phyloP scores from a whole-genome alignment of 2,888 invertebrate genomes.

The Pseudococcus viburni region DNA sequence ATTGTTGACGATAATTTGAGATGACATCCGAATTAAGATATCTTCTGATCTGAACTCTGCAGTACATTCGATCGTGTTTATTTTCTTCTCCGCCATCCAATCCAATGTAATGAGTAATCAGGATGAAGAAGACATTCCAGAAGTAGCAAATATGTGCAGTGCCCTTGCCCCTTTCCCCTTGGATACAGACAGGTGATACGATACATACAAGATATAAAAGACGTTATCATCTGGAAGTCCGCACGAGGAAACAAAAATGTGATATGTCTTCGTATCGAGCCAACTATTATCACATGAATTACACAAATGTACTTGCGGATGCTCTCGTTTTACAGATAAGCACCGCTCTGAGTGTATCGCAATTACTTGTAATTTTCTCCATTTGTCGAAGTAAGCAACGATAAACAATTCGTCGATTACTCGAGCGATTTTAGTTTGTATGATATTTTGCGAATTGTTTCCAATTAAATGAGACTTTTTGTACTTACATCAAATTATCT shows the following conservation, averaged over 20 bases:
- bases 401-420: background rate
- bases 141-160: background rate
- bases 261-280: background rate
- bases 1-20: background rate
- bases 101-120: background rate
- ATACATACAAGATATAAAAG: background rate
- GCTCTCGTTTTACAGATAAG: background rate
- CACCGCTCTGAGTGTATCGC: background rate
- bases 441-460: background rate
- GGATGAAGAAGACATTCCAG: background rate
- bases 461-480: background rate
- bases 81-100: background rate
- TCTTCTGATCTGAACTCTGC: too few relatives aligned
- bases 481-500: too few relatives aligned
- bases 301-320: background rate
- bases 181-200: background rate
- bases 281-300: background rate
- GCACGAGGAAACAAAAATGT: conserved; percentile 9
- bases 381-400: background rate
- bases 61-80: background rate
- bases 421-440: background rate
- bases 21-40: too few relatives aligned
- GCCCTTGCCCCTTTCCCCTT: background rate
- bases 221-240: conserved; percentile 5
- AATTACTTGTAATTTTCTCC: background rate